These are phyloP conservation scores for Umimayanthus kanabou DNA, from an alignment of 92 coral and sea anemone genomes.

Conservation along the genomic window DNA sequence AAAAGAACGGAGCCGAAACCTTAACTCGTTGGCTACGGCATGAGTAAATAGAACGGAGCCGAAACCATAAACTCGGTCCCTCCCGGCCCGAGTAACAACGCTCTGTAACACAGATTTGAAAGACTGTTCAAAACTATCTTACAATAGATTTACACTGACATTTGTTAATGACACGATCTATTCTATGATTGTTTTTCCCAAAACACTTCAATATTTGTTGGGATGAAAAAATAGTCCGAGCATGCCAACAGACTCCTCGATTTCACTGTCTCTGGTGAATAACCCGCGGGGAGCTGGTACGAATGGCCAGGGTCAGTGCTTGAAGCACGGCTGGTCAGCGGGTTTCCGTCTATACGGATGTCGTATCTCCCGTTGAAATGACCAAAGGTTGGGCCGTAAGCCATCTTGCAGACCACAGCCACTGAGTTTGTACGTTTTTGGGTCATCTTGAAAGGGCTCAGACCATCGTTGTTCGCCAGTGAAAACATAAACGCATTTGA, in stretches of 20 bases:
- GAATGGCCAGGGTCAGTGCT: slow-evolving; percentile 8
- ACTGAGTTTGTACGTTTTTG: too few species aligned
- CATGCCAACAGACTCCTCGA: background rate
- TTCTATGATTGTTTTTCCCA: background rate
- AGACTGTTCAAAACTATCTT: too few species aligned
- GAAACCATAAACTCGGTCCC: too few species aligned
- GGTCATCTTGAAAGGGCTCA: slow-evolving; percentile 27
- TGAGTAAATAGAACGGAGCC: too few species aligned
- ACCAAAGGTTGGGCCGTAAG: slow-evolving; percentile 30
- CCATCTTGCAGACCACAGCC: background rate
- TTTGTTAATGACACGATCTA: too few species aligned
- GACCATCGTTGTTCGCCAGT: slow-evolving; percentile 3
- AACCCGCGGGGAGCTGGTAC: slow-evolving; percentile 9
- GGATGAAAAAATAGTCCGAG: background rate
- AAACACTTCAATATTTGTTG: background rate
- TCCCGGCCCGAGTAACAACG: too few species aligned
- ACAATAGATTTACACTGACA: too few species aligned
- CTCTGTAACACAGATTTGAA: too few species aligned
- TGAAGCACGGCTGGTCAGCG: background rate
- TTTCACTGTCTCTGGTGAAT: background rate
- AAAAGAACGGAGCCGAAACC: too few species aligned
- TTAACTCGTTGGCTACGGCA: too few species aligned
- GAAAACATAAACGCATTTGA: slow-evolving; percentile 20
- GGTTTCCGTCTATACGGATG: background rate
- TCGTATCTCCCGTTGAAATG: background rate